A percentile compares a stretch with the other conserved stretches of the same genome.
Evolutionary conservation across 2,888 invertebrate genomes (phyloP).

Genomic region (Neuroscelio doddi): DNA sequence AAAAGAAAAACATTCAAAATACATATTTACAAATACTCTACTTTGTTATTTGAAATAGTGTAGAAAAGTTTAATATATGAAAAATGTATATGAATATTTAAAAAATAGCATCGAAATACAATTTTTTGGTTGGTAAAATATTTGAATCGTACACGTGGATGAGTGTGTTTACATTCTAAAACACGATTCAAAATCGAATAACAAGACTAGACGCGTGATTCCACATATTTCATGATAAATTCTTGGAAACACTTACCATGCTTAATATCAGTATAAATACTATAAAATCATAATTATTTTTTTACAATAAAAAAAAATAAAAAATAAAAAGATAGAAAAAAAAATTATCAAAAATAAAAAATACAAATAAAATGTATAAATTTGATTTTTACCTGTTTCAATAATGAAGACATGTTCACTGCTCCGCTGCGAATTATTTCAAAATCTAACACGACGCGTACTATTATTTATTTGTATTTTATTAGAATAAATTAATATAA

Average conservation of each 20-base stretch:
- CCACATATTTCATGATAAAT: not conserved
- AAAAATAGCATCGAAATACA: no score
- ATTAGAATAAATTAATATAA: constrained; percentile 27
- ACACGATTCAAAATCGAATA: no score
- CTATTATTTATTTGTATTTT: not conserved
- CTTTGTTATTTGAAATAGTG: no score
- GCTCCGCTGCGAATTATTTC: not conserved
- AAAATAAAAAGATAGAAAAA: not conserved
- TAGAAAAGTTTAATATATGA: no score
- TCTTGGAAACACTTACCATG: not conserved
- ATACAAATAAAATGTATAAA: not conserved
- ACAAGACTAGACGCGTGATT: not conserved
- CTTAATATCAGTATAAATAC: not conserved
- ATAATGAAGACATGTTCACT: constrained; percentile 56
- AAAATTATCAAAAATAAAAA: not conserved
- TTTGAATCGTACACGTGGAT: no score
- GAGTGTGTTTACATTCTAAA: no score
- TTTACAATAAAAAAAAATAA: not conserved
- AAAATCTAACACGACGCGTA: not conserved
- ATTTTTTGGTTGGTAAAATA: no score
- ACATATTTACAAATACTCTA: no score
- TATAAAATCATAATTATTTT: not conserved
- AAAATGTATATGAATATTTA: no score
- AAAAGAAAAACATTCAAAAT: no score
- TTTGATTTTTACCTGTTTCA: constrained; percentile 59